Base-by-base conservation (phyloP, 2,888 invertebrate genomes). In the Parelbella ahira region DNA sequence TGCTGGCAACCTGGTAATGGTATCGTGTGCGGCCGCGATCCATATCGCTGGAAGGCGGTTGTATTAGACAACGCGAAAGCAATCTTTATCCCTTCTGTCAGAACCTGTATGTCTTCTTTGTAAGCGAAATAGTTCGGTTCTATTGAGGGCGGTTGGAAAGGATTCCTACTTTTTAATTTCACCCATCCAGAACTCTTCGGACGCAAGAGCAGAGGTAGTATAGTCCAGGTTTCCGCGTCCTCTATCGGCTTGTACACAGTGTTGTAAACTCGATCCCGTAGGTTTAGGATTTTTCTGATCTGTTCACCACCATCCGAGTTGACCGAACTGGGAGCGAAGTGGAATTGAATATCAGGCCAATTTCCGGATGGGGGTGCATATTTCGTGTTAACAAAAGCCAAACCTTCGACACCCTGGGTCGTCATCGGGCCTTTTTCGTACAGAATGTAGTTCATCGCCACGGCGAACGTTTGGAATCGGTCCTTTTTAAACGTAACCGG, bases 61-160 rank as follows among this genome's bases (percentile, higher is more conserved):
- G 94, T 93, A 43, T 92, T 92, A 0, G 96, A 95, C 8, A 96
- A 87, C 44, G 93, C 92, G 66, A 95, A 89, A 0, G 94, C 95
- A 44, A 96, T 91, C 57, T 93, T 91, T n/a, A 96, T 94, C 0
- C 95, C 96, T 66, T 96, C 96, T 0, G 93, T 92, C 1, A 97
- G 70, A 0, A 93, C 90, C 51, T 92, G 88, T 6, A 96, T 88
- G 59, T 98, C 98, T 61, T 94, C 91, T 50, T 92, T 92, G 54
- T 95, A 93, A 0, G 95, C 92, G 64, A 98, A 94, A 69, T 98
- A 98, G 70, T 98, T 97, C 0, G 98, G 97, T 66, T 95, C 94
- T 38, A 98, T 93, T 6, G 93, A 91, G 0, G 97, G 98, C 48
- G 94, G 91, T 0, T 93, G 91, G 50, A 92, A 88, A 0, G 97